Evolutionary conservation across 2,888 invertebrate species (phyloP).

Genomic region (Aleiodes leptofemur): DNA sequence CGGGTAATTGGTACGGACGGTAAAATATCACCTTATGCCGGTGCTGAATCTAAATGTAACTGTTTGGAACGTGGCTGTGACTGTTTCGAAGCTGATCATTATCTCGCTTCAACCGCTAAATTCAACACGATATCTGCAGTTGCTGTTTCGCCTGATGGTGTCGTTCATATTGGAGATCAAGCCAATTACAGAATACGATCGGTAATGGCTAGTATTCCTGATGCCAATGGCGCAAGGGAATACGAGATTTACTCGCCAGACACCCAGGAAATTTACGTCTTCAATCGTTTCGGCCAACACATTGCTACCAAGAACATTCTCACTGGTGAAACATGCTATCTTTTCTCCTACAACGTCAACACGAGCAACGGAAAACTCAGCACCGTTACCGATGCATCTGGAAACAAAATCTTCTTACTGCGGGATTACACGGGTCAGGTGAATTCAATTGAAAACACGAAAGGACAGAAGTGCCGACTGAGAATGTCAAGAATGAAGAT

Average conservation of each 20-base stretch:
- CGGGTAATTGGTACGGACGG: constrained; percentile 95
- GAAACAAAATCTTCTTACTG: constrained; percentile 90
- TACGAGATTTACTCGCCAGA: constrained; percentile 97
- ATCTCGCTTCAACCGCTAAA: constrained; percentile 93
- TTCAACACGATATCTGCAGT: constrained; percentile 96
- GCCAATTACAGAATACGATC: constrained; percentile 92
- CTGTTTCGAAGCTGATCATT: constrained; percentile 94
- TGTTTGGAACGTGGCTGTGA: constrained; percentile 94
- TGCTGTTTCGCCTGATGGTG: constrained; percentile 94
- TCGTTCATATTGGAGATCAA: constrained; percentile 96
- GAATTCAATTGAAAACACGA: constrained; percentile 95
- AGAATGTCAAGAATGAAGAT: constrained; percentile 95
- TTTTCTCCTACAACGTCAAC: constrained; percentile 97
- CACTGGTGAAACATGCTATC: constrained; percentile 95
- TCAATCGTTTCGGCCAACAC: constrained; percentile 96
- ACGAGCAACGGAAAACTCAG: constrained; percentile 96
- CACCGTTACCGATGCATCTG: constrained; percentile 94
- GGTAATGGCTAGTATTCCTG: constrained; percentile 92
- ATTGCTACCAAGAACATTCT: constrained; percentile 94
- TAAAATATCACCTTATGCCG: constrained; percentile 94
- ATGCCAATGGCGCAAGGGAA: constrained; percentile 87
- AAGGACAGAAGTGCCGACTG: constrained; percentile 92
- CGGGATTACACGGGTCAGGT: constrained; percentile 92
- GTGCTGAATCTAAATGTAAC: constrained; percentile 95
- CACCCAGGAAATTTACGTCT: constrained; percentile 95